Evolutionary conservation across 2,113 vertebrate species (phyloP), one percentile per base, ranked within the genome.

Genomic region (Arenaria interpres): DNA sequence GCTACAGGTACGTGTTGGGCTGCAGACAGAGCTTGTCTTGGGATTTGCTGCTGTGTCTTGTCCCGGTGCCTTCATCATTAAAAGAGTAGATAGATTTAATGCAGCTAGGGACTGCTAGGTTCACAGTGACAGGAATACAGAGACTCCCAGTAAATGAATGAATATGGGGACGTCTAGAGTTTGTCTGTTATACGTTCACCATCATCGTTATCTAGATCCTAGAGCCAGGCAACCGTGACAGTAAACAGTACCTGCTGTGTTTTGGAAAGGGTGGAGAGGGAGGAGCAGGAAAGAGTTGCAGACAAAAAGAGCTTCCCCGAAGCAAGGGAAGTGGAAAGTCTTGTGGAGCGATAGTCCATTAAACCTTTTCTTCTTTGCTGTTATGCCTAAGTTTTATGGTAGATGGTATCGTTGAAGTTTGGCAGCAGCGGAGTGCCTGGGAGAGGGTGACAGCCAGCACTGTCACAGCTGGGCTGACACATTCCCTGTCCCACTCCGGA

Each of bases 1-100:
- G 99, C 84, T 98, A 89, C 98, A 99, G 99, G 99, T 99, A 97
- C 16, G 12, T 78, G 6, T 22, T 66, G 63, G 12, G 21, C 37
- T 53, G 57, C 85, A 81, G 33, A 27, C 37, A 66, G 64, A 71
- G 22, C 50, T 74, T 54, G 41, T 76, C 39, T 28, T 74, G 84
- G 66, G 30, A 24, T 25, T 32, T 78, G 51, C 72, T 64, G 16
- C 39, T 85, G 51, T 57, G 80, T 74, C 51, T 68, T 88, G 43
- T 60, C 45, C 62, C 43, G 24, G n/a, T 12, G 20, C 45, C 43
- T 54, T 62, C 48, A 22, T 24, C 2, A 0, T 62, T 51, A n/a
- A n/a, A 37, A 37, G 59, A 68, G 17, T 6, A 54, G 62, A 43
- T 21, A 79, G 46, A 64, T 78, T 60, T 27, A 67, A 39, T 43